Evolutionary conservation across 2,888 invertebrate genomes (phyloP).

Genomic region (Cyclophora punctaria): DNA sequence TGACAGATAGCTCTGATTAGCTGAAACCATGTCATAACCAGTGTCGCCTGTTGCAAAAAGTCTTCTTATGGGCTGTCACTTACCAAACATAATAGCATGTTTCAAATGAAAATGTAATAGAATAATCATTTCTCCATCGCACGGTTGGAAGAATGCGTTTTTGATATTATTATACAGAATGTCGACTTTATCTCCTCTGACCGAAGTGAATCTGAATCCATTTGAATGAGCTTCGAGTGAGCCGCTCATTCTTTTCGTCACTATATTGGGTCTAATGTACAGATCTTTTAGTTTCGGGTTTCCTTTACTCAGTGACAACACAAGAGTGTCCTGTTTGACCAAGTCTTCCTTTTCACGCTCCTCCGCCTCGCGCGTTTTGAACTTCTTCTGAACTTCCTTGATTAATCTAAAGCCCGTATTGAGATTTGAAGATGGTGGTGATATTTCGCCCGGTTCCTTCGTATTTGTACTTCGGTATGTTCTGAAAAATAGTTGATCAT

Average conservation of each 20-base stretch:
- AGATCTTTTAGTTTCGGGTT: conserved; percentile 98
- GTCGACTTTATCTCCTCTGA: conserved; percentile 99
- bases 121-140: conserved; percentile 99
- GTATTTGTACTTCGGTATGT: conserved; percentile 98
- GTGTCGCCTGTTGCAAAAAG: no score
- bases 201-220: conserved; percentile 97
- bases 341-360: conserved; percentile 98
- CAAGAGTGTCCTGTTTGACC: conserved; percentile 97
- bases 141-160: conserved; percentile 99
- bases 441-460: conserved; percentile 96
- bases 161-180: conserved; percentile 99
- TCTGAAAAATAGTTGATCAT: conserved; percentile 48
- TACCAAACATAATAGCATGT: conserved; percentile 99
- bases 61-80: conserved; percentile 27
- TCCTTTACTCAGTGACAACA: conserved; percentile 95
- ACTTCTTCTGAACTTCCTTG: conserved; percentile 99
- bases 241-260: conserved; percentile 95
- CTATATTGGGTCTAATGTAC: conserved; percentile 99
- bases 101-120: conserved; percentile 98
- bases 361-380: conserved; percentile 98
- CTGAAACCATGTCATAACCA: no score
- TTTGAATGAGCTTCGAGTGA: conserved; percentile 96
- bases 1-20: no score
- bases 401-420: conserved; percentile 98
- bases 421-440: conserved; percentile 95